Evolutionary conservation across 1,140 invertebrate species (phyloP).

Genomic region (Diachasma alloeum): DNA sequence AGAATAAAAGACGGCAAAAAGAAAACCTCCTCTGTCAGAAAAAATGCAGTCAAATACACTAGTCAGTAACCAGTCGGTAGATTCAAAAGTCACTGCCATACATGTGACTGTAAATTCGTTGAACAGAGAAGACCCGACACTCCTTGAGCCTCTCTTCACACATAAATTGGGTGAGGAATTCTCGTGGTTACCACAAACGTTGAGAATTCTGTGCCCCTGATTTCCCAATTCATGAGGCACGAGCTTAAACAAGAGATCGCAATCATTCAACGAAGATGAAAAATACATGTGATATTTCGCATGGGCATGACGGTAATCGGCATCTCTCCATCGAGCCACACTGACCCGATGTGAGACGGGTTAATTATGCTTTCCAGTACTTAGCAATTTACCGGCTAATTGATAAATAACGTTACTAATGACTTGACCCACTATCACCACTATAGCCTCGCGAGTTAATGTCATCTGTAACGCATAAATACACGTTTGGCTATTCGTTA

Average conservation of each 20-base stretch:
- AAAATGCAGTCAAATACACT: not conserved
- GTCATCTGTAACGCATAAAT: not conserved
- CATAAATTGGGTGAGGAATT: constrained; percentile 7
- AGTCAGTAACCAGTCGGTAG: not conserved
- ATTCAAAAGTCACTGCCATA: constrained; percentile 18
- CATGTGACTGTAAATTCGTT: constrained; percentile 18
- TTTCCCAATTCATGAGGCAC: constrained; percentile 3
- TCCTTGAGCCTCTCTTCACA: not conserved
- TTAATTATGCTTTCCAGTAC: not conserved
- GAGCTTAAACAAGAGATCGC: not conserved
- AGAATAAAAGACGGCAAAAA: constrained; percentile 1
- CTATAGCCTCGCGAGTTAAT: not conserved
- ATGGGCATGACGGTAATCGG: not conserved
- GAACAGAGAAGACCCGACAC: not conserved
- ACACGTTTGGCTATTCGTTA: not conserved
- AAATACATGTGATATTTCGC: not conserved
- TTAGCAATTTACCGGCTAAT: not conserved
- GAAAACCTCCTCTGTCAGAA: not conserved
- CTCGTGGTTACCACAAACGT: not conserved
- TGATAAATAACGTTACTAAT: not conserved
- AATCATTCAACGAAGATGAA: not conserved
- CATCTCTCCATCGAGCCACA: not conserved
- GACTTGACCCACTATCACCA: not conserved
- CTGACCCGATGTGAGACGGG: not conserved
- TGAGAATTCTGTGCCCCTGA: not conserved